Evolutionary conservation across 2,113 vertebrate genomes (phyloP), one percentile per base, ranked within the genome.

Genomic region (Lepidothrix coronata): DNA sequence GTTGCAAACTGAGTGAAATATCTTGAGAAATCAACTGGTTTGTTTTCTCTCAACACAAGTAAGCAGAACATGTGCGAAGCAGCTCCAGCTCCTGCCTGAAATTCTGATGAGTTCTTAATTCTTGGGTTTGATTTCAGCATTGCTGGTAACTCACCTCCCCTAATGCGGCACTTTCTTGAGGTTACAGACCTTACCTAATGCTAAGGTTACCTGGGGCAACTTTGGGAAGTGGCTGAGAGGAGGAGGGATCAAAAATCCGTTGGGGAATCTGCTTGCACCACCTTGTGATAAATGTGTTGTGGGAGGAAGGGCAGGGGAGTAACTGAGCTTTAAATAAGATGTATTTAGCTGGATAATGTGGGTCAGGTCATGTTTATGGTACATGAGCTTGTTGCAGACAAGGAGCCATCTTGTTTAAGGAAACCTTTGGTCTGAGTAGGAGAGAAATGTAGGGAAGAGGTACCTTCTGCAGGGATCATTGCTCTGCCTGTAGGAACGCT

Each of bases 1-100:
- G 52, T 62, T 87, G 87, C 46, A 72, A 84, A 94, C 44, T 18
- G 86, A 97, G 93, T 73, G 86, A 95, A 97, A 71, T 97, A 96
- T 95, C 97, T 96, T 97, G 96, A 97, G 94, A 97, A 98, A 98
- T 97, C 93, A 97, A 96, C 95, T 94, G 96, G 93, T 91, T 91
- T 73, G 52, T 91, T 91, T 82, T 88, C 61, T 89, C 52, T 80
- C 59, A 79, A 63, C 85, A 54, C 62, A 27, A 92, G 62, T 48
- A 81, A 85, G 91, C 24, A 72, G 74, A 74, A 72, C 41, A 20
- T 10, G 59, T 77, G 91, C 0, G 0, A 78, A 86, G 88, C 79
- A 87, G 54, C 70, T 88, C 62, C 71, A 43, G n/a, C 41, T 61
- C 41, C 75, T 90, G 46, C 79, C 85, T 80, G 68, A 58, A 78